Base-by-base conservation (phyloP, 1,140 invertebrate genomes). In the Drosophila hydei region DNA sequence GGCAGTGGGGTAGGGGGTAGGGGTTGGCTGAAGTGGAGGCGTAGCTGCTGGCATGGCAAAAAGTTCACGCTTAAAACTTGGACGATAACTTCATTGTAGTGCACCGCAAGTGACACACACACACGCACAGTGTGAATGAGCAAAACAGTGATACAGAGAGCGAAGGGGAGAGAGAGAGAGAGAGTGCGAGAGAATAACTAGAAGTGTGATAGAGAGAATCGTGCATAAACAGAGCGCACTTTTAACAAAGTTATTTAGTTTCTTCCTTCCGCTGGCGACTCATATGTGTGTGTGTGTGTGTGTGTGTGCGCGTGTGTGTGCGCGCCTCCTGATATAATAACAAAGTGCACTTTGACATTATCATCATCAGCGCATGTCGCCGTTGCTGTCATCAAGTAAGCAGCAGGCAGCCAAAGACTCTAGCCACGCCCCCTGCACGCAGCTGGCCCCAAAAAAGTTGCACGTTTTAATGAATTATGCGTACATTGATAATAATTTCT, bases 401-500 rank as follows among this genome's bases (percentile, higher is more conserved):
- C 60, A 42, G 68, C 68, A 71, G 45, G n/a, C 60, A 43, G 36
- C 33, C 45, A 55, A 56, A 64, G 58, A 50, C 27, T 51, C 45
- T 23, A 6, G 25, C 30, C 30, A 33, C 30, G 6, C n/a, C 38
- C n/a, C n/a, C n/a, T n/a, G n/a, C n/a, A 9, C 9, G 0, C 40
- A 21, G 16, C 14, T 16, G 2, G 30, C 2, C 54, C 27, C 25
- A 48, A 56, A 72, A 81, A 85, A 87, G 77, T 85, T 85, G 67
- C 75, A 77, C 77, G 81, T 87, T 85, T 85, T 85, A 85, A 85
- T 85, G 77, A 85, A 85, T 87, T 87, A 85, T 85, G 81, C 81
- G 81, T 81, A 87, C 81, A 85, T 87, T 85, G 81, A 85, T 85
- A 85, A 85, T 85, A 85, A 85, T 85, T 87, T 85, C 74, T 77